phyloP scores from a whole-genome alignment of 2,797 vertebrate species.

The Neosilurus hyrtlii region DNA sequence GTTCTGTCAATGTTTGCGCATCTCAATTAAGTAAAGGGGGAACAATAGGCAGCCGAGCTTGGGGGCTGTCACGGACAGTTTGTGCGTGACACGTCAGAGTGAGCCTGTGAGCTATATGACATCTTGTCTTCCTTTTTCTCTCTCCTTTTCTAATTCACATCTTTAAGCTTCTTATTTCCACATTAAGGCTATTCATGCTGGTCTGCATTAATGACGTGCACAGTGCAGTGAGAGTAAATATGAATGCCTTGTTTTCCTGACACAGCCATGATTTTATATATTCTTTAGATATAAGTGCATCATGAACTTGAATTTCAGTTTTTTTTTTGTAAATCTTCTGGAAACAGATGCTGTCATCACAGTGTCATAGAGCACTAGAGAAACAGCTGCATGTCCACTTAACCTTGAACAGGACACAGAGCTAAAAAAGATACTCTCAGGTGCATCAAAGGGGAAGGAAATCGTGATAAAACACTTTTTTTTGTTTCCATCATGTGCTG shows the following conservation, averaged over 20 bases:
- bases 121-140: constrained; percentile 19
- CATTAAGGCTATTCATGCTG: constrained; percentile 21
- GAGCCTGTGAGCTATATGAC: constrained; percentile 46
- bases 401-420: background rate
- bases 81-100: constrained; percentile 51
- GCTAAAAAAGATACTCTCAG: background rate
- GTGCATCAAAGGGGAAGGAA: constrained; percentile 17
- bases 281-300: background rate
- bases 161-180: constrained; percentile 18
- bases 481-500: constrained; percentile 54
- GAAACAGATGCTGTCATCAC: constrained; percentile 24
- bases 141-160: constrained; percentile 5
- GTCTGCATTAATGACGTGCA: constrained; percentile 6
- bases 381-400: constrained; percentile 12
- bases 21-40: constrained; percentile 71
- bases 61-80: constrained; percentile 54
- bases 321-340: constrained; percentile 1
- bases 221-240: background rate
- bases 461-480: constrained; percentile 22
- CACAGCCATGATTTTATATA: constrained; percentile 6
- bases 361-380: constrained; percentile 23
- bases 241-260: background rate
- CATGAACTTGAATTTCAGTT: constrained; percentile 3
- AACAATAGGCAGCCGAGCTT: constrained; percentile 63
- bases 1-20: constrained; percentile 75